Base-by-base conservation (phyloP, 1,140 invertebrate genomes). In the Aethina tumida region DNA sequence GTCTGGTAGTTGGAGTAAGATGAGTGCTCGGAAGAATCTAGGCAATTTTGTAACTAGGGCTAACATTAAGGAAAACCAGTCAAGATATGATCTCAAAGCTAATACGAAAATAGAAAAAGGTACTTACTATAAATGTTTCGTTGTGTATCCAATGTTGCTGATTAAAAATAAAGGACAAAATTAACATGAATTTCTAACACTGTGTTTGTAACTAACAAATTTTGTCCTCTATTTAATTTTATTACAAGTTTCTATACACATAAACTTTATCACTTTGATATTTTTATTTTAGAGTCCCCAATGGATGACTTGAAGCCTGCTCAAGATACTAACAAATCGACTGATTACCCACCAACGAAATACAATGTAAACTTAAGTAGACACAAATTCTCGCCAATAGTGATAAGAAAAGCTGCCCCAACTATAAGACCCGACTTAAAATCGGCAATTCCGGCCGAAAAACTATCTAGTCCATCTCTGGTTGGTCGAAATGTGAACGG, bases 1-100 rank as follows among this genome's bases (percentile, higher is more conserved):
- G 6, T 60, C 60, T 6, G 58, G 58, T n/a, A 64, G 60, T 41
- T 60, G 62, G 59, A 60, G 59, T 28, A 54, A 55, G 36, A 55
- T 60, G 53, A 49, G 47, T 22, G 53, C 58, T 5, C 55, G 49
- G 33, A 58, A 48, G 41, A 56, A 58, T 12, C 31, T 59, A 13
- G 35, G 31, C 26, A 47, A 54, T 7, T 22, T 41, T 31, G 8
- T 24, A 24, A 24, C 12, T 12, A 30, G 40, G 9, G 27, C 16
- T 42, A 42, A 35, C 21, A 36, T 42, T 42, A 40, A 40, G 31
- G 25, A 31, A 16, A 20, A 17, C 21, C 31, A 26, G 20, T 38
- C 37, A 24, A 41, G 38, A 39, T 35, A 31, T 45, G 38, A 44
- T 48, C 36, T 39, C 29, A 45, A 33, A 50, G 27, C 34, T 36